Base-by-base conservation (phyloP, 2,888 invertebrate genomes). In the Xylocampa areola region DNA sequence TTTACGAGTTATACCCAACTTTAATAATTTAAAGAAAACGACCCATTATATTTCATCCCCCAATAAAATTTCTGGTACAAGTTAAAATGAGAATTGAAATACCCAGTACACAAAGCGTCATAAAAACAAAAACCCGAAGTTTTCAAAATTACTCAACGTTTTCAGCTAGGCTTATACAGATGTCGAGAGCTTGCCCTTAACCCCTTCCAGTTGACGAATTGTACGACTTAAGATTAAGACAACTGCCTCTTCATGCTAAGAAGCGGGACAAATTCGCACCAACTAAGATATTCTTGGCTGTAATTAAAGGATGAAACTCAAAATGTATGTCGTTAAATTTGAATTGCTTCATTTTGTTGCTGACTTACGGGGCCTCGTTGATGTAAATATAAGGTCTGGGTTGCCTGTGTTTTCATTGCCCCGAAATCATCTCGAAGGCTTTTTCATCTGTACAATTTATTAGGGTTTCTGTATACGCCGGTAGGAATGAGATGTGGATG, bases 201-300 rank as follows among this genome's bases (percentile, higher is more conserved):
- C 74, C 72, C 71, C 70, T 73, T 76, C 64, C 65, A 69, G 77
- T 81, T 85, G 85, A 86, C 79, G 84, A 78, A 86, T 85, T 81
- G 80, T 78, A 69, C 54, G 67, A 78, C 71, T 80, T 77, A 71
- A 84, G 86, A 86, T 85, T 85, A 82, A 80, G 82, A 80, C 81
- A 81, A 84, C 77, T 69, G 78, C 73, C 72, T 72, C 66, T 77
- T 80, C 65, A 67, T 62, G 79, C 70, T 77, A 77, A 77, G 73
- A 52, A 73, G 69, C 57, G 73, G 67, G 77, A 82, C 74, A 77
- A 78, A 80, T 83, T 77, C 65, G 59, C 72, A 76, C 71, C 62
- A 68, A 67, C 59, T 63, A 69, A 73, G 65, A 64, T 70, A 71
- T 74, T 76, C 74, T 69, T 60, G 68, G 52, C 65, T 58, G 71